Percentiles rank a stretch among this genome's conserved stretches.
Conservation (phyloP, 2,888 invertebrate genomes). For the Trachelus troglodyta region DNA sequence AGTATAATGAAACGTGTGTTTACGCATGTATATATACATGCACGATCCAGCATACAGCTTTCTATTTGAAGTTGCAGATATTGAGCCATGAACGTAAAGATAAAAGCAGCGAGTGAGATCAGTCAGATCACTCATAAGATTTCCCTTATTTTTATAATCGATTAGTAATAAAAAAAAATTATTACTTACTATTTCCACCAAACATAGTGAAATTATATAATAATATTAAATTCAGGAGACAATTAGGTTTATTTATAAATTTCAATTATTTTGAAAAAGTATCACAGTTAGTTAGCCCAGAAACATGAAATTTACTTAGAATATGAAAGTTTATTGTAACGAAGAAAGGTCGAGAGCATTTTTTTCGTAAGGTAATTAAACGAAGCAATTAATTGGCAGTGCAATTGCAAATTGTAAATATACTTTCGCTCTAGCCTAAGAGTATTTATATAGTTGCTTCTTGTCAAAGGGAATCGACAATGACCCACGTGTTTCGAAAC, state of each 20-base stretch:
- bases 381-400: not conserved
- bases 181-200: not conserved
- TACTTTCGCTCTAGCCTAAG: not conserved
- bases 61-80: slow-evolving; percentile 13
- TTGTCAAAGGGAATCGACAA: not conserved
- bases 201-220: not conserved
- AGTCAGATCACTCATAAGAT: not conserved
- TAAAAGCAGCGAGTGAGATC: not conserved
- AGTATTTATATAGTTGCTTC: not conserved
- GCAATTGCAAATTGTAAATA: not conserved
- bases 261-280: not conserved
- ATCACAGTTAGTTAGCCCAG: not conserved
- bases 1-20: slow-evolving; percentile 11
- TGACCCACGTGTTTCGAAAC: not conserved
- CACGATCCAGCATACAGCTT: slow-evolving; percentile 11
- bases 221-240: not conserved
- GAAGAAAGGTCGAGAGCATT: not conserved
- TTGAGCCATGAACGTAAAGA: not conserved
- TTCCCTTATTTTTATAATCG: not conserved
- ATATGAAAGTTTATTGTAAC: not conserved
- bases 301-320: not conserved
- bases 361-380: not conserved
- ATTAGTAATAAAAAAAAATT: not conserved
- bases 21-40: not conserved
- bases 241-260: not conserved